These are phyloP conservation scores for Hemibagrus guttatus DNA, from an alignment of 2,797 vertebrate genomes.

Conservation along the genomic window DNA sequence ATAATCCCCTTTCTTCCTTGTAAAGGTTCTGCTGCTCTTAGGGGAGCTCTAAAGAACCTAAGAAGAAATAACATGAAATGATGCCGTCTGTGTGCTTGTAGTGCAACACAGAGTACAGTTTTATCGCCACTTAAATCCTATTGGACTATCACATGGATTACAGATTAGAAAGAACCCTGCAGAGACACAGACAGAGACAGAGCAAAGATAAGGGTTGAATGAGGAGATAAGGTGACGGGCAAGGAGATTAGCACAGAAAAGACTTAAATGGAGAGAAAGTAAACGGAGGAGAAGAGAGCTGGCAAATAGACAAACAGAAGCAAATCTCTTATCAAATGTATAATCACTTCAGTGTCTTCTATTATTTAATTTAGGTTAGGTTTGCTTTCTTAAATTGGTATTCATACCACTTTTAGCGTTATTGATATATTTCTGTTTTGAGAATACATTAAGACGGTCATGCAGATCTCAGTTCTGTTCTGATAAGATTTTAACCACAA, in stretches of 20 bases:
- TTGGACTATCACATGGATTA: conserved; percentile 34
- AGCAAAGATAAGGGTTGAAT: background rate
- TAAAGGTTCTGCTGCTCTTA: conserved; percentile 19
- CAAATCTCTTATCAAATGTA: background rate
- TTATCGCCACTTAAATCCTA: conserved; percentile 31
- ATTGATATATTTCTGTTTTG: background rate
- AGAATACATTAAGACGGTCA: background rate
- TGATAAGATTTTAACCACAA: background rate
- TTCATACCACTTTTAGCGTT: background rate
- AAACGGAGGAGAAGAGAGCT: background rate
- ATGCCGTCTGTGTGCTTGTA: conserved; percentile 7
- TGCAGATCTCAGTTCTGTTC: background rate
- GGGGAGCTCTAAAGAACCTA: conserved; percentile 1
- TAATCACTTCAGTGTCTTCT: background rate
- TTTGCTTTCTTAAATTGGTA: conserved; percentile 4
- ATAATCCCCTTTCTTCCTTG: background rate
- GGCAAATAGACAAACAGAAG: background rate
- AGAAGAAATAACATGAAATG: conserved; percentile 17
- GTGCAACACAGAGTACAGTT: conserved; percentile 20
- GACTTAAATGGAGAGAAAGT: background rate
- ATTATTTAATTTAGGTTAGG: background rate
- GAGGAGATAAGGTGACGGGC: conserved; percentile 9
- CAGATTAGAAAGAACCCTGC: conserved; percentile 15
- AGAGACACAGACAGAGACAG: conserved; percentile 10
- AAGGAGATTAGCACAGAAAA: conserved; percentile 20